A percentile compares a stretch with the other conserved stretches of the same genome.
Conservation (phyloP, 2,888 invertebrate genomes). For the Drosophila recens region DNA sequence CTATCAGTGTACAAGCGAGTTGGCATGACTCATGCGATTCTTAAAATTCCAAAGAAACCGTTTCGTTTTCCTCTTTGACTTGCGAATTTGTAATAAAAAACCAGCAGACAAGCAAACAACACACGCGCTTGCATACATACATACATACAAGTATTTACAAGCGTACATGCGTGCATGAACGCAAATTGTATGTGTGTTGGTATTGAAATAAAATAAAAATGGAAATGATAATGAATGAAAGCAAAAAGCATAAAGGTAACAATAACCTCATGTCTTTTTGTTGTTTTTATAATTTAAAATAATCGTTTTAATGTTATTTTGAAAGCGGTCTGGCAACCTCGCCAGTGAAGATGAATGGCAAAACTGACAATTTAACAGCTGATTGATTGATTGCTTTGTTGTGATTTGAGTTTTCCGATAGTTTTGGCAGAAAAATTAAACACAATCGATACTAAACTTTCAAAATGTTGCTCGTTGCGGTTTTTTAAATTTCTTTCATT, state of each 20-base stretch:
- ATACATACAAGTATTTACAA: slow-evolving; percentile 1
- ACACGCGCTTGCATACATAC: slow-evolving; percentile 24
- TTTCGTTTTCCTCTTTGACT: slow-evolving; percentile 43
- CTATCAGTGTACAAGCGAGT: slow-evolving; percentile 35
- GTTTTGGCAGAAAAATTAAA: too few species aligned
- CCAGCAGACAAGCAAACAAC: slow-evolving; percentile 29
- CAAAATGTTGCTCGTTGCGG: too few species aligned
- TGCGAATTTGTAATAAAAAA: slow-evolving; percentile 49
- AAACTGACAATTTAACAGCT: too few species aligned
- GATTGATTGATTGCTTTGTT: too few species aligned
- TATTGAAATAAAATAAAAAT: slow-evolving; percentile 31
- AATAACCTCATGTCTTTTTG: slow-evolving; percentile 33
- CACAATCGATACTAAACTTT: too few species aligned
- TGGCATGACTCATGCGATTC: slow-evolving; percentile 66
- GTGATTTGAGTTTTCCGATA: too few species aligned
- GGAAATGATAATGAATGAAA: slow-evolving; percentile 59
- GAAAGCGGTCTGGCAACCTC: slow-evolving; percentile 45
- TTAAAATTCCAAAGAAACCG: slow-evolving; percentile 62
- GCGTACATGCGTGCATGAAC: not conserved
- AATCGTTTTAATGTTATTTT: slow-evolving; percentile 15
- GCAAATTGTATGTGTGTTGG: slow-evolving; percentile 33
- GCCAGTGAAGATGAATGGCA: not conserved
- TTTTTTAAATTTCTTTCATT: too few species aligned
- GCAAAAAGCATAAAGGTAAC: slow-evolving; percentile 52
- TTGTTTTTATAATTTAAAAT: slow-evolving; percentile 7